Base-by-base conservation (phyloP, 2,113 vertebrate genomes). In the Speoplatyrhinus poulsoni region DNA sequence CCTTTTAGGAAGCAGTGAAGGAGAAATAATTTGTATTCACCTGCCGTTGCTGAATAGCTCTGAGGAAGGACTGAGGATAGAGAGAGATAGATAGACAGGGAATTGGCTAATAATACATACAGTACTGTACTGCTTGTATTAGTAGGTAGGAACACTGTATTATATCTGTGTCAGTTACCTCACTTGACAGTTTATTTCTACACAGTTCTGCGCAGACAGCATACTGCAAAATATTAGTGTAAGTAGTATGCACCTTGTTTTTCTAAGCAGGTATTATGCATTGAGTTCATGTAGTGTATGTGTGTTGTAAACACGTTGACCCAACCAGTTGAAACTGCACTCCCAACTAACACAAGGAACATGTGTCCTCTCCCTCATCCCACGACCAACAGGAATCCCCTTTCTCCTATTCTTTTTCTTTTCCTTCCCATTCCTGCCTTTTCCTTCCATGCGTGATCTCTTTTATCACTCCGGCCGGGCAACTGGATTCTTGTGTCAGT, bases 1-100 rank as follows among this genome's bases (percentile, higher is more conserved):
- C 80, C 86, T 87, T 91, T 90, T 89, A 65, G 85, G 66, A 80
- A 82, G 86, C 90, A 85, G 82, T 66, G 72, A 73, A 89, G 91
- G 86, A 85, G 89, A 92, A 92, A 79, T 85, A 75, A 92, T 92
- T 91, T 88, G 85, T 92, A 90, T 92, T 93, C 91, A 93, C 92
- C 88, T 92, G 92, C 91, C 50, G 85, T 79, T 71, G 83, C 65
- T 91, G 86, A 93, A 88, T 89, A 55, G 87, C 79, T 76, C 78
- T 65, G 76, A 82, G 87, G 87, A 85, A 84, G 85, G 67, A 56
- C 73, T 62, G 48, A 50, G 19, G 53, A 19, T 56, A 36, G 63
- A 26, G 61, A 33, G 75, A 56, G 70, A 48, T 16, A 58, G 36
- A 58, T 11, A 41, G 7, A 53, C 59, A 53, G 64, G 55, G 36